Base-by-base conservation (phyloP, 1,140 invertebrate species). In the Colletes latitarsis region DNA sequence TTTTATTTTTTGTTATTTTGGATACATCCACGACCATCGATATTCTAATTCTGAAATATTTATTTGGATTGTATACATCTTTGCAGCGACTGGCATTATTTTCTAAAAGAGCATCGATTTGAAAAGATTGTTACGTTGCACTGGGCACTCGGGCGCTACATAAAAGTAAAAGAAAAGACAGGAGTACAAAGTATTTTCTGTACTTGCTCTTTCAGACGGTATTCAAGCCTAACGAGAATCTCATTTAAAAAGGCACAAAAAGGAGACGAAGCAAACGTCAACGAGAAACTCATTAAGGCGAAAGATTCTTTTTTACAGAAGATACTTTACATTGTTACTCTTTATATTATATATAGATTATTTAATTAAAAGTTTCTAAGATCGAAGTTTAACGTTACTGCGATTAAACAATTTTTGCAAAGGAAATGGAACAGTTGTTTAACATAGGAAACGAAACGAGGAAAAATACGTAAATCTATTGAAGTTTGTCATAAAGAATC, bases 201-300 rank as follows among this genome's bases (percentile, higher is more conserved):
- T 77, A 49, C 53, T 10, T 3, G 9, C 19, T 9, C 53, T 17
- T 77, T 58, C 21, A 58, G 39, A 58, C 58, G 49, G 69, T 77
- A 49, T 69, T 21, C 53, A 19, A 46, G 64, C 15, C 66, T 77
- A 77, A 77, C 21, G 53, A 77, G 74, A 58, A 30, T 46, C 74
- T 58, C 64, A 39, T 39, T 69, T 43, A 19, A 41, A 69, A 77
- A 69, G 17, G 41, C 64, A 17, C 53, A 19, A 53, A 39, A 14
- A 9, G 12, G 30, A 58, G 21, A 41, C 19, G 41, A 49, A 58
- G 19, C 10, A n/a, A 46, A 14, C 55, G 41, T 46, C 39, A 19
- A 30, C 12, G 41, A 8, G 64, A 8, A 77, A 43, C 53, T 77
- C 49, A 66, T 69, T 69, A 77, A 69, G 21, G 30, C 6, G 19